phyloP scores from a whole-genome alignment of 2,113 vertebrate genomes.

The Eira barbara region DNA sequence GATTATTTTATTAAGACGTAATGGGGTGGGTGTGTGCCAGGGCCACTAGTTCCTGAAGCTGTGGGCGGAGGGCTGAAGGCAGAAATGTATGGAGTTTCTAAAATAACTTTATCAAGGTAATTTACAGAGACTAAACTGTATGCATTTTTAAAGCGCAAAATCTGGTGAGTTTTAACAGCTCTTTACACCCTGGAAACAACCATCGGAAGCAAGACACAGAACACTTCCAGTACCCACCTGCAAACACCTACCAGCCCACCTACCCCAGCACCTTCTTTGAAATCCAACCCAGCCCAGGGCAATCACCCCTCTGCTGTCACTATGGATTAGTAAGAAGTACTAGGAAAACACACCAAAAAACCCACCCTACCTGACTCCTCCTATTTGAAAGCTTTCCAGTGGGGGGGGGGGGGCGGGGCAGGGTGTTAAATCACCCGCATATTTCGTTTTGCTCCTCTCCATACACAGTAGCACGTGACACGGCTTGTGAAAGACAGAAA shows the following conservation, averaged over 20 bases:
- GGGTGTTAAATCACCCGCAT: no score
- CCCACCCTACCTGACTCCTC: background rate
- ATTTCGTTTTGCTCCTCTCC: background rate
- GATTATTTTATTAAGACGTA: background rate
- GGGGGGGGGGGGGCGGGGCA: rapidly evolving
- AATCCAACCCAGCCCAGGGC: rapidly evolving
- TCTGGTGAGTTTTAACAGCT: background rate
- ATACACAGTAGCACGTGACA: background rate
- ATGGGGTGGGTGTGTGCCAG: background rate
- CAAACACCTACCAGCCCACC: background rate
- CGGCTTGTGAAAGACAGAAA: background rate
- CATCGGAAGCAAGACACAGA: background rate
- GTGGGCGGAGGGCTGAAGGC: background rate
- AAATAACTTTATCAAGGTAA: background rate
- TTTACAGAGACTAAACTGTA: background rate
- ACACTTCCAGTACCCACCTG: background rate
- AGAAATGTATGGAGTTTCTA: background rate
- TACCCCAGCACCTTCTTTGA: no score
- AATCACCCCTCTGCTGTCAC: background rate
- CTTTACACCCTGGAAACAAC: background rate
- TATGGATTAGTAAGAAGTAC: background rate
- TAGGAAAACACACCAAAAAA: background rate
- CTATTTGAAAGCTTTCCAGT: background rate
- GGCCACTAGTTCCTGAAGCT: background rate
- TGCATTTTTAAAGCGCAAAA: background rate